Evolutionary conservation across 2,888 invertebrate species (phyloP), one percentile per base, ranked within the genome.

Genomic region (Drosophila lutescens): DNA sequence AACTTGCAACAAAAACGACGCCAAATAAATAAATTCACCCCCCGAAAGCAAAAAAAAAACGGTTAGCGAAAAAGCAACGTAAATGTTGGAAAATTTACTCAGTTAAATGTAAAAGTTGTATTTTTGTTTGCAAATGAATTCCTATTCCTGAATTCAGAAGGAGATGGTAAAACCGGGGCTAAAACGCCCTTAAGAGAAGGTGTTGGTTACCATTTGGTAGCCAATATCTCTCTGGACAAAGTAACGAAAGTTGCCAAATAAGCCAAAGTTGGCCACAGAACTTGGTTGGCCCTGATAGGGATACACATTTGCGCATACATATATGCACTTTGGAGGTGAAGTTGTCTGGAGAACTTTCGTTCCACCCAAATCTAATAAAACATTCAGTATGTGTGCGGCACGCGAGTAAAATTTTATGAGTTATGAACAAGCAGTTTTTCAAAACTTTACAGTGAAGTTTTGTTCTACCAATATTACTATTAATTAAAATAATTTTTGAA

Each of bases 31-130:
- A 84, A 88, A 76, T 68, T 49, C 62, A 55, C 47, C 9, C 69
- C 62, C 63, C 55, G 26, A 34, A 41, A 44, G 49, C 56, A 38
- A 38, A 38, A 38, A n/a, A n/a, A n/a, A 38, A 38, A 38, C n/a
- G n/a, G 61, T 66, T 71, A 66, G 68, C 62, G 66, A 50, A 58
- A 60, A 46, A 57, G 53, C 51, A 62, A 61, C 41, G 77, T 70
- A 83, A 86, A 83, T 84, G 86, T 88, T 80, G 80, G 62, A 76
- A 88, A 84, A 86, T 87, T 73, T 87, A 78, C 89, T 87, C 88
- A 82, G 89, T 85, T 89, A 89, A 87, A 89, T 80, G 88, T 77
- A 78, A 82, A 86, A 86, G 89, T 89, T 86, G 78, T 87, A 89
- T 88, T 87, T 89, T 87, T 77, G 83, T 78, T 88, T 76, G 88